Evolutionary conservation across 2,888 invertebrate genomes (phyloP).

Genomic region (Nomada goodeniana): DNA sequence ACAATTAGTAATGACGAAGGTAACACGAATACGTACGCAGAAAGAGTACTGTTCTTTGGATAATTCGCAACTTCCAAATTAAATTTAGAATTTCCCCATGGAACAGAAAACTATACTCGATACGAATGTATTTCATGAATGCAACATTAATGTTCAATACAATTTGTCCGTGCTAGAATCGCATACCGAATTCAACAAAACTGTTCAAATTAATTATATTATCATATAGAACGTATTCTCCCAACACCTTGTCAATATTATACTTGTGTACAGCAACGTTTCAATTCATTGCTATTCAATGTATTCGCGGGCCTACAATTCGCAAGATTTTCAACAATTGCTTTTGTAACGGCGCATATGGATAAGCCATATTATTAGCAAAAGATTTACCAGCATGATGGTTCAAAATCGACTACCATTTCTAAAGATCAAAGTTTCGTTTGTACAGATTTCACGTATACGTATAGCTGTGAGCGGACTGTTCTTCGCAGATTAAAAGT

Average conservation of each 20-base stretch:
- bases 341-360: not conserved
- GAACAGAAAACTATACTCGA: not conserved
- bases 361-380: not conserved
- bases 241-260: too few relatives aligned
- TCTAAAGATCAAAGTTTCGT: not conserved
- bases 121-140: not conserved
- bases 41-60: not conserved
- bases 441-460: too few relatives aligned
- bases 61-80: not conserved
- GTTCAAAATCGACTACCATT: not conserved
- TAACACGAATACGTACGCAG: constrained; percentile 16
- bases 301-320: not conserved
- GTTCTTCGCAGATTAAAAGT: too few relatives aligned
- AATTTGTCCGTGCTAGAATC: not conserved
- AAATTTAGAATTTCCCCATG: not conserved
- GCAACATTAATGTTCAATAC: not conserved
- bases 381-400: not conserved
- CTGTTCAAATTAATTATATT: not conserved
- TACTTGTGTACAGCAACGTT: too few relatives aligned
- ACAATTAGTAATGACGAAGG: constrained; percentile 24
- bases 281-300: too few relatives aligned
- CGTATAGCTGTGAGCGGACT: too few relatives aligned
- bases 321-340: not conserved
- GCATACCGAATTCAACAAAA: not conserved
- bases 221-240: too few relatives aligned